Evolutionary conservation across 2,113 vertebrate genomes (phyloP), one percentile per base, ranked within the genome.

Genomic region (Lates calcarifer): DNA sequence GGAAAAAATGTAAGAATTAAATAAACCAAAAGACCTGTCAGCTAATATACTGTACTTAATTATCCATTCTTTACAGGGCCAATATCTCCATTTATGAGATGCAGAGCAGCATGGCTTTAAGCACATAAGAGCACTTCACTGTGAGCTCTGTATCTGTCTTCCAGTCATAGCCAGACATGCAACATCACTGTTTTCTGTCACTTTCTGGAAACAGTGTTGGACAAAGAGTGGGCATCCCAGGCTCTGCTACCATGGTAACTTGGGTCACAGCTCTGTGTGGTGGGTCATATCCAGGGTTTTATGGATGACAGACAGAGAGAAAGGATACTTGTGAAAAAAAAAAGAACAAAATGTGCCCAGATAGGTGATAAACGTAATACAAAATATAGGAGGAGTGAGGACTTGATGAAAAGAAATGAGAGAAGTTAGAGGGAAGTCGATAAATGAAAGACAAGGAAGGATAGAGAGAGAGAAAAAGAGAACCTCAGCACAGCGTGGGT

Each of bases 161-260:
- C 60, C 28, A 67, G 79, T 80, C 63, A 68, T 17, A 65, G 29
- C 43, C 74, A 82, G 65, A 88, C 66, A 79, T 62, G 77, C 81
- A 67, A 66, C 61, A 43, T 90, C 87, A 86, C 82, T 61, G 67
- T 73, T 91, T 89, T 83, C 87, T 82, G 87, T 91, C 84, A 91
- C 90, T 89, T 84, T 76, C 82, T 84, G 76, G 84, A 86, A 85
- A 92, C 87, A 73, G 58, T 82, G 81, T 79, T 67, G 80, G 80
- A 87, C 89, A 91, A 90, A 92, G 88, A 90, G 51, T 57, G 71
- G 87, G 90, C 89, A 94, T 93, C 82, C 85, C 71, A 81, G 79
- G 79, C 88, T 89, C 81, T 79, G 90, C 91, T 95, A 85, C 93
- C 90, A 95, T 95, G 93, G 94, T 73, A 94, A 95, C 94, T 51